Evolutionary conservation across 1,140 invertebrate genomes (phyloP), one percentile per base, ranked within the genome.

Genomic region (Ostrea edulis): DNA sequence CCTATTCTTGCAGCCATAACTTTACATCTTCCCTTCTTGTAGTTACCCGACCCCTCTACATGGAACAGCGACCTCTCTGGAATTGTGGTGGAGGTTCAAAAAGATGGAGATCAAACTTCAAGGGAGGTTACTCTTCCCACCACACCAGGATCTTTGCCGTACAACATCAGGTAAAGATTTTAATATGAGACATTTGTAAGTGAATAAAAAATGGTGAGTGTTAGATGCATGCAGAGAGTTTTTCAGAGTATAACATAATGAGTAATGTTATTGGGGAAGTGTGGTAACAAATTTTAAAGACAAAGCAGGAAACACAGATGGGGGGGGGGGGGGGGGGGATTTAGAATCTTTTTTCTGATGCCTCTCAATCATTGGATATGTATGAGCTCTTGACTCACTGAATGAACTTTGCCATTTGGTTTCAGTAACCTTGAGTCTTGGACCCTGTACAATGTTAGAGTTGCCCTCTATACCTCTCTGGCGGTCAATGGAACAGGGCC

Each of bases 401-500:
- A 0, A 62, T 3, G 17, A 8, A 7, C 55, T 2, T 62, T 62
- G 0, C 35, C 7, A 20, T 62, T n/a, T 54, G 17, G 2, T 90
- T 89, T 52, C 84, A 91, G 91, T 62, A 58, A 85, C 55, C 44
- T 92, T 25, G 35, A 52, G n/a, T 84, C 90, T 1, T 92, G 91
- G 92, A 92, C 90, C 11, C 51, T 82, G 29, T 93, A 93, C 88
- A 86, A 88, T 44, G 71, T 91, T 25, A 54, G 89, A 35, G 88
- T 92, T 12, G 91, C 92, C 83, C 89, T 90, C 25, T 90, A 90
- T 68, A 91, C 91, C 44, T 29, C 85, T 22, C 82, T 85, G 55
- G 88, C 91, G 2, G 83, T 71, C n/a, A 89, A 88, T 81, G 91
- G 91, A 25, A 20, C 89, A 29, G 91, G 92, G 7, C 91, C 91